Evolutionary conservation across 2,888 invertebrate genomes (phyloP), one percentile per base, ranked within the genome.

Genomic region (Scaptomyza tumidula): DNA sequence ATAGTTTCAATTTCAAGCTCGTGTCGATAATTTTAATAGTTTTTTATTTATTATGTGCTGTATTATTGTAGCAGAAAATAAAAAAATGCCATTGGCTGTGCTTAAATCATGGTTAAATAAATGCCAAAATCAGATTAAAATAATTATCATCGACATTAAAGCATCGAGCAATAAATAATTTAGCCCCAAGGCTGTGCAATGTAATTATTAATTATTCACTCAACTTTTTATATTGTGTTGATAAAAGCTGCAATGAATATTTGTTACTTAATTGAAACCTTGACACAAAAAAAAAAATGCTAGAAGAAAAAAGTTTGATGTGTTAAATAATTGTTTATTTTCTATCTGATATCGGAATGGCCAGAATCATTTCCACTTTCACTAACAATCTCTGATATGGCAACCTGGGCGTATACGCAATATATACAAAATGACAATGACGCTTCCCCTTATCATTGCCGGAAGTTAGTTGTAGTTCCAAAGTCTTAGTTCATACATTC

Each of bases 1-100:
- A 33, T 62, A 67, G 79, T 79, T 67, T 81, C 82, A 85, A 77
- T 81, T 81, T 67, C 69, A 45, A 57, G 44, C 66, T 79, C 79
- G 79, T 82, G 85, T 79, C 76, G 57, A 60, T 76, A 78, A 69
- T 74, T 76, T 67, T 52, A 71, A 71, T 61, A 35, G 35, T 49
- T 67, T 59, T 55, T 53, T 45, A 54, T 50, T 35, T 61, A 37
- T 53, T 49, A 53, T 49, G 3, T 24, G 24, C 24, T 24, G 1
- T 33, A 33, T 35, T n/a, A 13, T 10, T 50, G 35, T 24, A 14
- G 27, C 5, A 6, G n/a, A 10, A 54, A 52, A 31, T 10, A n/a
- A n/a, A 33, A 45, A 37, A 49, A 19, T 50, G 45, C 24, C 57
- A 39, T 52, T 57, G 54, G 35, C 13, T 58, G n/a, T 9, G 52